Evolutionary conservation across 1,140 invertebrate species (phyloP).

Genomic region (Megalonaias nervosa): DNA sequence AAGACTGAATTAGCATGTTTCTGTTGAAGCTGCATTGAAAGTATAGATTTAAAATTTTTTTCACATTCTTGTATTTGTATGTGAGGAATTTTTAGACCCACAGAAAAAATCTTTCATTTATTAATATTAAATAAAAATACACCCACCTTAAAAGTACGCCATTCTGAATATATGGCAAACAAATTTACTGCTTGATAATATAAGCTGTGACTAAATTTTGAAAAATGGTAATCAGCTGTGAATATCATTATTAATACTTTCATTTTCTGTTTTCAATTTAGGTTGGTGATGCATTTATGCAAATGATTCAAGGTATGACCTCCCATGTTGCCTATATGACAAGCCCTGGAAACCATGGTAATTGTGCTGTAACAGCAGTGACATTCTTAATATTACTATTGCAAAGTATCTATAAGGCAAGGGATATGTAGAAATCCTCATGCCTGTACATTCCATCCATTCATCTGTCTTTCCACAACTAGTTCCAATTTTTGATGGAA

Average conservation of each 20-base stretch:
- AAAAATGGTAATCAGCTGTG: not conserved
- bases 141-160: conserved; percentile 1
- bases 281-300: conserved; percentile 69
- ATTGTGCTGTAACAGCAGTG: not conserved
- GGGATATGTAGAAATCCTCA: not conserved
- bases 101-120: not conserved
- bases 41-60: too few relatives aligned
- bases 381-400: too few relatives aligned
- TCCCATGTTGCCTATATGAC: conserved; percentile 69
- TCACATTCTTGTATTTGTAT: not conserved
- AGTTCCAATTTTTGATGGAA: too few relatives aligned
- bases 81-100: not conserved
- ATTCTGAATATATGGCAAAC: not conserved
- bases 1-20: too few relatives aligned
- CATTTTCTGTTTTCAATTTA: conserved; percentile 20
- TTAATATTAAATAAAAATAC: not conserved
- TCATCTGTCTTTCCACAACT: not conserved
- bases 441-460: not conserved
- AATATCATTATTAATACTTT: conserved; percentile 4
- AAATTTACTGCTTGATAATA: not conserved
- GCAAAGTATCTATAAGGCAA: not conserved
- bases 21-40: too few relatives aligned
- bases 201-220: not conserved
- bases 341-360: conserved; percentile 71
- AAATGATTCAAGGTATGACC: conserved; percentile 63